These are phyloP conservation scores for Battus philenor DNA, from an alignment of 1,140 invertebrate species.

Conservation along the genomic window DNA sequence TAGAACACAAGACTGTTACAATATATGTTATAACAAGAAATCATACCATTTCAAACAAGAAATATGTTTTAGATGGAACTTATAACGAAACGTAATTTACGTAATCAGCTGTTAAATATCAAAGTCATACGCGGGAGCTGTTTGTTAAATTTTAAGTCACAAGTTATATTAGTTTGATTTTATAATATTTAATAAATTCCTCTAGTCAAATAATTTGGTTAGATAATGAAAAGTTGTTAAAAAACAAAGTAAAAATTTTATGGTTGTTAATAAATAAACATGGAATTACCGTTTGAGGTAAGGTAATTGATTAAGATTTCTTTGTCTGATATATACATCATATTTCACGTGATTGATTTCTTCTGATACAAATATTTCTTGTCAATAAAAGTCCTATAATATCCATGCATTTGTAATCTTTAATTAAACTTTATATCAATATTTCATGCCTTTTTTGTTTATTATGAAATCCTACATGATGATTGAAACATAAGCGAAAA, in stretches of 20 bases:
- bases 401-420: not conserved
- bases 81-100: constrained; percentile 8
- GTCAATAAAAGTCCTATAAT: too few relatives aligned
- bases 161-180: too few relatives aligned
- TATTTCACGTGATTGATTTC: constrained; percentile 60
- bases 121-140: constrained; percentile 2
- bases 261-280: not conserved
- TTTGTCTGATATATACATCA: constrained; percentile 48
- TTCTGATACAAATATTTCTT: not conserved
- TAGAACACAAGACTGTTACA: too few relatives aligned
- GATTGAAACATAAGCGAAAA: too few relatives aligned
- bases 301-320: constrained; percentile 23
- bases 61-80: too few relatives aligned
- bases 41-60: too few relatives aligned
- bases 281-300: constrained; percentile 61
- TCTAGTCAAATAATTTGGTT: not conserved
- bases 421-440: constrained; percentile 14
- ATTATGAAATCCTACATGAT: not conserved
- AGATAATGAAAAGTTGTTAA: constrained; percentile 7
- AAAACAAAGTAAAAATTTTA: too few relatives aligned
- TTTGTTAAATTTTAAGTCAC: constrained; percentile 8
- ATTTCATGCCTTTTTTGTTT: not conserved
- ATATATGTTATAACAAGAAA: too few relatives aligned
- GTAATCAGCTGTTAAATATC: constrained; percentile 18
- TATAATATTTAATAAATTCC: too few relatives aligned